Base-by-base conservation (phyloP, 2,113 vertebrate genomes). In the Zootoca vivipara region DNA sequence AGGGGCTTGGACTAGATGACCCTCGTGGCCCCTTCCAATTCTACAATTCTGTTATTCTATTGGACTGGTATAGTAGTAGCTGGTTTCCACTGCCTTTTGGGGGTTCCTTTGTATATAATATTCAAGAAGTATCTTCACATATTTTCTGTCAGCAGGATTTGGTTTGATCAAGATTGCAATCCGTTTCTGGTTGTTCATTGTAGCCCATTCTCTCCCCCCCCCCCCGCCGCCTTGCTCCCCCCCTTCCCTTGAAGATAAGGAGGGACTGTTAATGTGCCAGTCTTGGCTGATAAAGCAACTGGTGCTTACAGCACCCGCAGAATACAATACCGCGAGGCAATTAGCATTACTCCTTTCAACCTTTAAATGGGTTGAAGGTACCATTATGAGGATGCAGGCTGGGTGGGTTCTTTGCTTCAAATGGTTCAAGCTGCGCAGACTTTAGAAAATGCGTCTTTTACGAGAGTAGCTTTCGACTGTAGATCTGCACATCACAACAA, bases 321-420 rank as follows among this genome's bases (percentile, higher is more conserved):
- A 82, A 26, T 62, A n/a, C 89, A 22, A 58, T 78, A 90, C 64
- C 20, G 22, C 0, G 13, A 87, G n/a, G 42, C 79, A 67, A 79
- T 92, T 89, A 79, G n/a, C 20, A 83, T 69, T 87, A 72, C 87
- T 89, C 30, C 16, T 88, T 85, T 52, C 30, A 73, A 73, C 74
- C 5, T 89, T 93, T 74, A 74, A 24, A 13, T 42, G 7, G 64
- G 35, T 90, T 92, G 78, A 28, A 0, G 7, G 5, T 7, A 9
- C 1, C 2, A 7, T 74, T 3, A 20, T 82, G 2, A 90, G 42
- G 56, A 42, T 62, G 22, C 0, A 74, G 26, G 26, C 91, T 89
- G 38, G 70, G 65, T 30, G 82, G 8, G 77, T 42, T 40, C 5
- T 0, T 1, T 85, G 33, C 2, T 9, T 46, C 33, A 1, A 56